Evolutionary conservation across 64 coral and sea anemone genomes (phyloP).

Genomic region (Montipora efflorescens): DNA sequence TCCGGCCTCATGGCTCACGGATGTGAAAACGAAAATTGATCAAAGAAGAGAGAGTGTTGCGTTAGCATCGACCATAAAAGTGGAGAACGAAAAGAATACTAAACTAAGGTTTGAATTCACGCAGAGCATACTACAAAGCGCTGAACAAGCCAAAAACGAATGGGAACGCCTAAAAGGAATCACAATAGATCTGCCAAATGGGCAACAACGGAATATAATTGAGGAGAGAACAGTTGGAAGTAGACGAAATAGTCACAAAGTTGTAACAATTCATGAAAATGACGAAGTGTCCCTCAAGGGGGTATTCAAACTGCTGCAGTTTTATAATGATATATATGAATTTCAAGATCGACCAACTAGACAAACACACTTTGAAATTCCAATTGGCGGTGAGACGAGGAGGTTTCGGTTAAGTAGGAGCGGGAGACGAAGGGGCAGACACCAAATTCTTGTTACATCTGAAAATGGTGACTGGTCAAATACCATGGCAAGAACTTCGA

Average conservation of each 20-base stretch:
- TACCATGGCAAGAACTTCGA: not conserved
- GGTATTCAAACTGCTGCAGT: slow-evolving; percentile 46
- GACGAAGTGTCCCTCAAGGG: slow-evolving; percentile 18
- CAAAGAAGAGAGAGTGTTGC: not conserved
- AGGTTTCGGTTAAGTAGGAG: slow-evolving; percentile 51
- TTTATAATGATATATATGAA: slow-evolving; percentile 36
- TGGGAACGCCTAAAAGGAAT: slow-evolving; percentile 3
- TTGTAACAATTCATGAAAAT: slow-evolving; percentile 58
- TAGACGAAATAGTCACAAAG: not conserved
- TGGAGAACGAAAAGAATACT: not conserved
- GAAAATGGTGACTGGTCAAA: slow-evolving; percentile 44
- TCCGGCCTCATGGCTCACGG: not conserved
- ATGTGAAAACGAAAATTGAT: not conserved
- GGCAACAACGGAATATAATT: not conserved
- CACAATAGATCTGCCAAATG: not conserved
- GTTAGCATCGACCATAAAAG: not conserved
- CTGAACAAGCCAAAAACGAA: slow-evolving; percentile 1
- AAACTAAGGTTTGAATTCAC: slow-evolving; percentile 46
- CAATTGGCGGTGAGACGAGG: slow-evolving; percentile 49
- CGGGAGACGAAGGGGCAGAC: not conserved
- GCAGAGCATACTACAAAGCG: slow-evolving; percentile 30
- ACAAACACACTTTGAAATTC: slow-evolving; percentile 43
- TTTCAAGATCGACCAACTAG: not conserved
- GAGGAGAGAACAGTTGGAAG: not conserved
- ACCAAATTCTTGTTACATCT: slow-evolving; percentile 39